Conservation (phyloP, 2,113 vertebrate genomes). For the Odocoileus virginianus region DNA sequence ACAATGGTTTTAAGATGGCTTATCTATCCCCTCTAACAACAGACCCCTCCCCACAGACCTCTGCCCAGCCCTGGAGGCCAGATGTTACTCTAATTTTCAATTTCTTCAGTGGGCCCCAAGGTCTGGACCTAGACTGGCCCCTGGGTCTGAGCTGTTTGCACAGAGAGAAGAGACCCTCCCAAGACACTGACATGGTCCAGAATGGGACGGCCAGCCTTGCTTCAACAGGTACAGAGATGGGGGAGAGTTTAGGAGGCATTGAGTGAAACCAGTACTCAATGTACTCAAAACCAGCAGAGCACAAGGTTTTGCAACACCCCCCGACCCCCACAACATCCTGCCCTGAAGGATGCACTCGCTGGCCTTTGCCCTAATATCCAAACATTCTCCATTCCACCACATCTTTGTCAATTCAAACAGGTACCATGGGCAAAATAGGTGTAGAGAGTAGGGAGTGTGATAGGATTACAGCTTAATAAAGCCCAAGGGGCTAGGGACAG, state of each 20-base stretch:
- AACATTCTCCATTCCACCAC: not conserved
- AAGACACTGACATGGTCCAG: not conserved
- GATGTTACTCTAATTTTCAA: not conserved
- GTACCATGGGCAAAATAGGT: not conserved
- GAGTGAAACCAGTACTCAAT: not conserved
- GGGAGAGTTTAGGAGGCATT: not conserved
- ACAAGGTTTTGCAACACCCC: fast-evolving
- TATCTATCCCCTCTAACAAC: not conserved
- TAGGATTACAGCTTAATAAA: not conserved
- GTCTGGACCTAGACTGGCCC: not conserved
- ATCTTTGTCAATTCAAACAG: not conserved
- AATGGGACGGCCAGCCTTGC: not conserved
- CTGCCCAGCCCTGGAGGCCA: not conserved
- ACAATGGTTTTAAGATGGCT: not conserved
- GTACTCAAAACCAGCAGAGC: not conserved
- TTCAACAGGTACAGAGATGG: not conserved
- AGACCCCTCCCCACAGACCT: not conserved
- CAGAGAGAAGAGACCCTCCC: not conserved
- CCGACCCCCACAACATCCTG: too few relatives aligned
- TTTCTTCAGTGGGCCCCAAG: not conserved
- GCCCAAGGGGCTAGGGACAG: not conserved
- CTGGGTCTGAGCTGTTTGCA: not conserved
- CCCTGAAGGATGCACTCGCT: not conserved
- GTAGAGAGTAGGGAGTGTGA: not conserved
- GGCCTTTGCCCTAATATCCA: not conserved